A percentile compares a stretch with the other conserved stretches of the same genome.
Evolutionary conservation across 2,888 invertebrate species (phyloP).

Genomic region (Zygaena filipendulae): DNA sequence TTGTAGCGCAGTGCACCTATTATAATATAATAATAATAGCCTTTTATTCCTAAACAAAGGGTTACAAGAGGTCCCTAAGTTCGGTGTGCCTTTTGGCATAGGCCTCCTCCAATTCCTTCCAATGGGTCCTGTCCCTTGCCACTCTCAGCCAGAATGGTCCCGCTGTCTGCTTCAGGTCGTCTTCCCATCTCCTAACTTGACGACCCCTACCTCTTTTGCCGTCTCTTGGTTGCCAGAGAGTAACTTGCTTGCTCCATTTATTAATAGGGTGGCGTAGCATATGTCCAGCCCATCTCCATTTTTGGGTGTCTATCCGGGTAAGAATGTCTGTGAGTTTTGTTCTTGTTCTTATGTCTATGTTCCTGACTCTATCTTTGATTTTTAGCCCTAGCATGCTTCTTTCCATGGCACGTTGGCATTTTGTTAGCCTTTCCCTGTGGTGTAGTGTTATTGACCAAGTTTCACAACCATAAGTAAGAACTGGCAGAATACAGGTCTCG

Average conservation of each 20-base stretch:
- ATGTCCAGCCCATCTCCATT: constrained; percentile 10
- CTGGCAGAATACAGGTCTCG: too few relatives aligned
- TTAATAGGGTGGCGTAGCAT: constrained; percentile 6
- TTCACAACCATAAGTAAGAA: too few relatives aligned
- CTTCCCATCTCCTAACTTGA: constrained; percentile 3
- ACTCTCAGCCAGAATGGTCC: not conserved
- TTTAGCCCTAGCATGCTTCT: too few relatives aligned
- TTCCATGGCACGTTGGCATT: too few relatives aligned
- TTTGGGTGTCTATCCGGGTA: constrained; percentile 7
- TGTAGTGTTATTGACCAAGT: too few relatives aligned
- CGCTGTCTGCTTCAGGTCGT: constrained; percentile 1
- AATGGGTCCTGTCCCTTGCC: constrained; percentile 7
- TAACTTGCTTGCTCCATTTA: constrained; percentile 11
- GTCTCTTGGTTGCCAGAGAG: constrained; percentile 8
- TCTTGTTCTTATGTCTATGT: constrained; percentile 8
- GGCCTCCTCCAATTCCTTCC: constrained; percentile 12
- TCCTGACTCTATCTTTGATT: constrained; percentile 10
- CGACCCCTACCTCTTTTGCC: constrained; percentile 8
- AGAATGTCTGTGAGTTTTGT: constrained; percentile 11
- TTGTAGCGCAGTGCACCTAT: too few relatives aligned
- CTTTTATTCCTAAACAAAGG: constrained; percentile 6
- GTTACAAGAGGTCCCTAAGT: constrained; percentile 8
- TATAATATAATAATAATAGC: constrained; percentile 4
- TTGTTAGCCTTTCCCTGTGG: too few relatives aligned
- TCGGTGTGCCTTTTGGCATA: constrained; percentile 11